Conservation (phyloP, 2,797 vertebrate species). For the Kryptopterus vitreolus region DNA sequence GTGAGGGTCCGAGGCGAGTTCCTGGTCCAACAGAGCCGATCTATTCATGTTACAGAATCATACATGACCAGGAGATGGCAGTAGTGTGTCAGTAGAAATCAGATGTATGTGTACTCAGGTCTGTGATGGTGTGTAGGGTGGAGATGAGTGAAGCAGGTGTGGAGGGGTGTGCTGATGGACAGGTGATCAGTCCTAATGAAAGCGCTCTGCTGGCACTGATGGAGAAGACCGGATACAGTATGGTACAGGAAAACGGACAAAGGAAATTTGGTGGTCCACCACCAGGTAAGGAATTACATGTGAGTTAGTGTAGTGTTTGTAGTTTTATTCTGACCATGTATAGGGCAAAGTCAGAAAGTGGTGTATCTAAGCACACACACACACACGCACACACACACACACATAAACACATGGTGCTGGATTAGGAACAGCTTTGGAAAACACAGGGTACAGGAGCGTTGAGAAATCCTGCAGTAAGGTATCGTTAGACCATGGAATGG, state of each 20-base stretch:
- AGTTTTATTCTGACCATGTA: no score
- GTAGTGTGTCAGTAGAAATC: no score
- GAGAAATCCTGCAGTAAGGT: neutral
- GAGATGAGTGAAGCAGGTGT: constrained; percentile 70
- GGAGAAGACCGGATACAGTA: constrained; percentile 88
- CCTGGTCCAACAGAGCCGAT: no score
- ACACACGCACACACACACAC: no score
- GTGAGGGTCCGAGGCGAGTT: no score
- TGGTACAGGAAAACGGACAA: constrained; percentile 95
- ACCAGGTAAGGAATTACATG: constrained; percentile 75
- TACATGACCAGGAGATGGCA: no score
- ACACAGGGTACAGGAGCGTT: neutral
- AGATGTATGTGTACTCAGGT: neutral
- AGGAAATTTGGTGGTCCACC: constrained; percentile 94
- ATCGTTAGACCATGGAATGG: neutral
- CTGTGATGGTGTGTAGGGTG: constrained; percentile 40
- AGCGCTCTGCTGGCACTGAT: constrained; percentile 84
- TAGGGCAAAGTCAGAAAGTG: no score
- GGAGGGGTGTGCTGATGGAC: constrained; percentile 63
- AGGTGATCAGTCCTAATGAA: constrained; percentile 72
- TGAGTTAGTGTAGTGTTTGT: no score
- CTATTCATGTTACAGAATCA: no score
- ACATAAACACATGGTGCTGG: no score
- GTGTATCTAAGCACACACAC: no score
- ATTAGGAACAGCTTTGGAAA: neutral